These are phyloP conservation scores for Pseudocheirus occidentalis DNA, from an alignment of 2,797 vertebrate genomes.

Conservation along the genomic window DNA sequence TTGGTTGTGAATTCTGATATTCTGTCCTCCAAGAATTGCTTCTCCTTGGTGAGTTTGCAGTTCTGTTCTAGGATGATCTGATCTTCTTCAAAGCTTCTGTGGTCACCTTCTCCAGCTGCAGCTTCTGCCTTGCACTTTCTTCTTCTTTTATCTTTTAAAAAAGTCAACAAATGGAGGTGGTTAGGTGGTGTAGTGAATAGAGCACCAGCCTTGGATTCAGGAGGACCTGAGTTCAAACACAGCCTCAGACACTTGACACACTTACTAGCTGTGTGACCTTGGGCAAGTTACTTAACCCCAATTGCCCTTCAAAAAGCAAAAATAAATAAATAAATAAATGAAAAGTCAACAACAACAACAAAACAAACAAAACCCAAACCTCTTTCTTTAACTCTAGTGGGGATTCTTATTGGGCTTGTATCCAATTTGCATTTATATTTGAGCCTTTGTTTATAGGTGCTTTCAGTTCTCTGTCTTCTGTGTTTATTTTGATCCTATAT, in stretches of 20 bases:
- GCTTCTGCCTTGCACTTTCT: slow-evolving; percentile 95
- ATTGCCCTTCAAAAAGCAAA: no score
- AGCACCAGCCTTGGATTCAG: no score
- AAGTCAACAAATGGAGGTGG: no score
- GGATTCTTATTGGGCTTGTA: not conserved
- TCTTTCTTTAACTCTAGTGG: not conserved
- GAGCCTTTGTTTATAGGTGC: not conserved
- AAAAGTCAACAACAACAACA: no score
- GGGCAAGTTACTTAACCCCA: no score
- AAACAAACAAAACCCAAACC: no score
- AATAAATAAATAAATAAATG: no score
- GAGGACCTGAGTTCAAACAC: no score
- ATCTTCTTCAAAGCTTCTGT: slow-evolving; percentile 93
- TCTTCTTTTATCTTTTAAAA: slow-evolving; percentile 85
- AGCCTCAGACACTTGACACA: no score
- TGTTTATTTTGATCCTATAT: not conserved
- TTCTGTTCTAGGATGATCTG: slow-evolving; percentile 96
- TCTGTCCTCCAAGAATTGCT: slow-evolving; percentile 95
- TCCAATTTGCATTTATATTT: not conserved
- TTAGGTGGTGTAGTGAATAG: no score
- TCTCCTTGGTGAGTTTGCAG: slow-evolving; percentile 95
- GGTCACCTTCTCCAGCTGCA: slow-evolving; percentile 97
- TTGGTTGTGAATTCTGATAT: slow-evolving; percentile 96
- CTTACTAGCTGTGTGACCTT: no score
- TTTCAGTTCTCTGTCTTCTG: not conserved